Conservation (phyloP, 2,113 vertebrate species). For the Mystacornis crossleyi region DNA sequence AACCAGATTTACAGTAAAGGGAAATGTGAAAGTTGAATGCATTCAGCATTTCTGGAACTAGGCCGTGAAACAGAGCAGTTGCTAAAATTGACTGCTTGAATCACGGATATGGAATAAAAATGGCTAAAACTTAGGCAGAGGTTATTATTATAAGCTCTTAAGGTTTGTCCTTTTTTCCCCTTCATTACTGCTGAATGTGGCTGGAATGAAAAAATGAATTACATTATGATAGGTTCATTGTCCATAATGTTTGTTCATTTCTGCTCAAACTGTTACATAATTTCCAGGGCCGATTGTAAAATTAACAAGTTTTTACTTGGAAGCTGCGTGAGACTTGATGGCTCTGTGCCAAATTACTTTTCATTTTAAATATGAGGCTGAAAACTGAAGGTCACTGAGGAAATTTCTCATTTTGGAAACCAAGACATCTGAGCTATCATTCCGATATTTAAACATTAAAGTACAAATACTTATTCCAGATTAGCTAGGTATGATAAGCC, state of each 20-base stretch:
- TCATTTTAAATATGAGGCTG: neutral
- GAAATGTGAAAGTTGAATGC: neutral
- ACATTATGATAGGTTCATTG: conserved; percentile 30
- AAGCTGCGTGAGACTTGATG: neutral
- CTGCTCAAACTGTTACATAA: conserved; percentile 37
- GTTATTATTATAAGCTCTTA: conserved; percentile 47
- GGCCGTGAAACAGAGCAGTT: neutral
- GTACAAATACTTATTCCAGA: neutral
- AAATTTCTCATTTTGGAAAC: neutral
- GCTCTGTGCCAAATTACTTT: conserved; percentile 42
- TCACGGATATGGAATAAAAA: conserved; percentile 5
- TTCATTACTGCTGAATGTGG: conserved; percentile 30
- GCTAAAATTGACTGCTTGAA: neutral
- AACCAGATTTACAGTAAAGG: neutral
- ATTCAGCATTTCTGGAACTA: neutral
- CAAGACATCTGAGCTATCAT: neutral
- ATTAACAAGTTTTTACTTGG: conserved; percentile 50
- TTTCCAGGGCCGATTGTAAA: conserved; percentile 50
- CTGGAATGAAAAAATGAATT: conserved; percentile 34
- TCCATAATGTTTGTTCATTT: conserved; percentile 55
- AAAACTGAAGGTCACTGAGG: conserved; percentile 42
- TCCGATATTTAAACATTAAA: neutral
- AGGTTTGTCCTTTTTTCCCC: conserved; percentile 14
- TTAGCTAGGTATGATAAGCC: neutral
- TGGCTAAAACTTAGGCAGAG: conserved; percentile 10